Percentiles rank a stretch among this genome's conserved stretches.
phyloP scores from a whole-genome alignment of 2,888 invertebrate species.

The Seira ritae region DNA sequence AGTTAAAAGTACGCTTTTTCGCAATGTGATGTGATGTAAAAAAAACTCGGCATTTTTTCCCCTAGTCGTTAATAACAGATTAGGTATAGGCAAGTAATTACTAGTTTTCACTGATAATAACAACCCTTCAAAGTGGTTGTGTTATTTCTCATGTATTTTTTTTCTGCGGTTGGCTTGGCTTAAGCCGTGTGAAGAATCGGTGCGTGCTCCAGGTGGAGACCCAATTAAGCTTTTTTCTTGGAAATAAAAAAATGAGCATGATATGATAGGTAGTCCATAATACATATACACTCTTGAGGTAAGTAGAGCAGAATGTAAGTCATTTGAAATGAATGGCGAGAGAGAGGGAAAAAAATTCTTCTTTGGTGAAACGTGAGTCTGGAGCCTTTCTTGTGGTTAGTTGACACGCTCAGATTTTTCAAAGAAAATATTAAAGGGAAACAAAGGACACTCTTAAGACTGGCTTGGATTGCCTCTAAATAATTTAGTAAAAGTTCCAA shows the following conservation, averaged over 20 bases:
- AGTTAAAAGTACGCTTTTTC: too few relatives aligned
- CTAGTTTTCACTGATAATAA: slow-evolving; percentile 56
- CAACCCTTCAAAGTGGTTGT: slow-evolving; percentile 30
- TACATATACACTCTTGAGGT: too few relatives aligned
- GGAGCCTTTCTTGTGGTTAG: too few relatives aligned
- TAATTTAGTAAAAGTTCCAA: slow-evolving; percentile 41
- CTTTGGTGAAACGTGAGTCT: too few relatives aligned
- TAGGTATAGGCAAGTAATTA: slow-evolving; percentile 58
- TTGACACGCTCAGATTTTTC: neutral
- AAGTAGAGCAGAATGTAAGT: too few relatives aligned
- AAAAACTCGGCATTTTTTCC: slow-evolving; percentile 35
- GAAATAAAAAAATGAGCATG: neutral
- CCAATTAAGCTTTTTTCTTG: slow-evolving; percentile 28
- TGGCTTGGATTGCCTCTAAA: neutral
- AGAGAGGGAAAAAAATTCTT: too few relatives aligned
- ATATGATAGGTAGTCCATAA: slow-evolving; percentile 17
- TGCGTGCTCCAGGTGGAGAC: slow-evolving; percentile 35
- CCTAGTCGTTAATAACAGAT: slow-evolving; percentile 56
- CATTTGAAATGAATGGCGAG: too few relatives aligned
- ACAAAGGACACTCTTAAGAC: neutral
- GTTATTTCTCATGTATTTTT: slow-evolving; percentile 30
- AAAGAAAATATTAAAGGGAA: neutral
- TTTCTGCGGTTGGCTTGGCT: neutral
- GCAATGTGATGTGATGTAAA: slow-evolving; percentile 37
- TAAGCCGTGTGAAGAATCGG: slow-evolving; percentile 43